These are phyloP conservation scores for Aspidoscelis tigris DNA, from an alignment of 2,113 vertebrate genomes.

Conservation along the genomic window DNA sequence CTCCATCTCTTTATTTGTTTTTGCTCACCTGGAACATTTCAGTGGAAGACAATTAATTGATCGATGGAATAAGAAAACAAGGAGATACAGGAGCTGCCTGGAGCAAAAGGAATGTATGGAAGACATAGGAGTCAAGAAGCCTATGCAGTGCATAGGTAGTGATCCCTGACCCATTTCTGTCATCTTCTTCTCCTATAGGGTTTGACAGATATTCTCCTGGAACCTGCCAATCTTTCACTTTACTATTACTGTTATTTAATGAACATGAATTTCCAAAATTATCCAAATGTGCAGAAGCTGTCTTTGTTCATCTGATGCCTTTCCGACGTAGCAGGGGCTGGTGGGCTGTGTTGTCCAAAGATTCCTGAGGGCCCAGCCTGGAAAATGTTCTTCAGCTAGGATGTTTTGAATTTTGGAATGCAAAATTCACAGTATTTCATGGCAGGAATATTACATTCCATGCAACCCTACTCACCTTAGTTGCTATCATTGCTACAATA, in stretches of 20 bases:
- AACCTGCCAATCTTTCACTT: background rate
- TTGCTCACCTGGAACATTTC: too few species aligned
- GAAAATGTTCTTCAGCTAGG: too few species aligned
- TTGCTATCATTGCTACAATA: background rate
- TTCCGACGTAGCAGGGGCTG: too few species aligned
- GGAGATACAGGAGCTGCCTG: background rate
- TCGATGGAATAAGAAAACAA: too few species aligned
- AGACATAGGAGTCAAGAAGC: background rate
- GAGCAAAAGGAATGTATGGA: background rate
- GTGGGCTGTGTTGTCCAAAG: too few species aligned
- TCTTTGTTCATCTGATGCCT: too few species aligned
- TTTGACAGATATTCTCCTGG: background rate
- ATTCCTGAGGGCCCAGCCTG: too few species aligned
- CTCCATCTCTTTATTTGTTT: too few species aligned
- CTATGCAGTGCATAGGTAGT: background rate
- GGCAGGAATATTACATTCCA: background rate
- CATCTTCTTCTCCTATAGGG: background rate
- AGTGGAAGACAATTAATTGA: too few species aligned
- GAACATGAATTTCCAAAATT: background rate
- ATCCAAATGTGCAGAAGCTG: background rate
- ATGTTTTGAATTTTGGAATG: background rate
- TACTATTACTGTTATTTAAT: background rate
- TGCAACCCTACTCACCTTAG: too few species aligned
- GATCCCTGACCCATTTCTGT: background rate
- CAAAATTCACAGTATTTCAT: background rate